Conservation (phyloP, 1,140 invertebrate genomes). For the Hypsibius dujardini region DNA sequence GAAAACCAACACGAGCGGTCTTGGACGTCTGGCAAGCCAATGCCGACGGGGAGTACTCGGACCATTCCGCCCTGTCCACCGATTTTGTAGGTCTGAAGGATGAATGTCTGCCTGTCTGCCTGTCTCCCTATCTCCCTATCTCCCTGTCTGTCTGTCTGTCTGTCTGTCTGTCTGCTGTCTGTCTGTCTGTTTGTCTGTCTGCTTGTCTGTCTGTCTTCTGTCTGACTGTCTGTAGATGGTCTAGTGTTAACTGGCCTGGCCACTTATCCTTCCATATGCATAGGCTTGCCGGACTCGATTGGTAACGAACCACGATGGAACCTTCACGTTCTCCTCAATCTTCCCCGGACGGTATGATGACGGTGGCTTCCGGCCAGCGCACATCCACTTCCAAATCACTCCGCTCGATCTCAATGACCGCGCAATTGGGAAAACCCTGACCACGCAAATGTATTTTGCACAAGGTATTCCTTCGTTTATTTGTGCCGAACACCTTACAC, state of each 20-base stretch:
- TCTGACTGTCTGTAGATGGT: neutral
- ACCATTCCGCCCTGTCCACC: neutral
- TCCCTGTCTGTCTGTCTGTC: no score
- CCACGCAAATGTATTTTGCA: constrained; percentile 13
- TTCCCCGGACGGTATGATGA: constrained; percentile 13
- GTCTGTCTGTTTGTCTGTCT: no score
- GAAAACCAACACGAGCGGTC: neutral
- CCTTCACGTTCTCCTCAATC: neutral
- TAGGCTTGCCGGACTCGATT: neutral
- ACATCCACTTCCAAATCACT: neutral
- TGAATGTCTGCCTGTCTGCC: no score
- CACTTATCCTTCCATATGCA: neutral
- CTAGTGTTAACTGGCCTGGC: neutral
- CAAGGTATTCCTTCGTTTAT: neutral
- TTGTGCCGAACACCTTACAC: no score
- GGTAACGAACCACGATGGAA: neutral
- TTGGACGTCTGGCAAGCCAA: constrained; percentile 11
- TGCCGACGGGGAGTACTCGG: neutral
- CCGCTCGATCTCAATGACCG: neutral
- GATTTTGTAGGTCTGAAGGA: constrained; percentile 3
- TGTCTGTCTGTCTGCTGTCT: no score
- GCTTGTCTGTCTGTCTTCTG: no score
- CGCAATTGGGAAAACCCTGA: neutral
- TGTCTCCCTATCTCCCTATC: no score
- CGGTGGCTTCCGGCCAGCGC: constrained; percentile 5